These are phyloP conservation scores for Amblyornis subalaris DNA, from an alignment of 2,113 vertebrate genomes.

Conservation along the genomic window DNA sequence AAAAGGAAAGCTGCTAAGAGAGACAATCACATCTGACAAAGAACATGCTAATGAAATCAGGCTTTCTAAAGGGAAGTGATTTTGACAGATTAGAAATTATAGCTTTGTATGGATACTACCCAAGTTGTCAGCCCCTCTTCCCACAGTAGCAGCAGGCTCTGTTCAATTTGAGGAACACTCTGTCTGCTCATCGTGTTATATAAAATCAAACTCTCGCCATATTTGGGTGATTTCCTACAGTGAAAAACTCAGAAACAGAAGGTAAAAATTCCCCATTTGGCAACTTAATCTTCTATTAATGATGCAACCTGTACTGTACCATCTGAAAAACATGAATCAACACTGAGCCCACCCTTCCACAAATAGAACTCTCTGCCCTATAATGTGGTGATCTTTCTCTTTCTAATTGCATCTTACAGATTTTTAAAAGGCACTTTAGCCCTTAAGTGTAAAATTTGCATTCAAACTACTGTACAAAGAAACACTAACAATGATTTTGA, in stretches of 20 bases:
- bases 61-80: slow-evolving; percentile 69
- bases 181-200: slow-evolving; percentile 60
- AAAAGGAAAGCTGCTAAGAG: slow-evolving; percentile 56
- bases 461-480: slow-evolving; percentile 51
- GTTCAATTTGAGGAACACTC: slow-evolving; percentile 63
- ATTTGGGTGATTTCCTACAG: slow-evolving; percentile 64
- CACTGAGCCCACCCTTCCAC: slow-evolving; percentile 5
- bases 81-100: slow-evolving; percentile 76
- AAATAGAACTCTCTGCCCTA: slow-evolving; percentile 10
- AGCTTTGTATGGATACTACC: slow-evolving; percentile 67
- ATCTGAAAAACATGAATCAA: slow-evolving; percentile 62
- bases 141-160: slow-evolving; percentile 63
- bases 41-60: slow-evolving; percentile 73
- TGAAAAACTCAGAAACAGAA: slow-evolving; percentile 60
- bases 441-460: slow-evolving; percentile 51
- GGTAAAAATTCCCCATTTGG: slow-evolving; percentile 57
- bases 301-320: slow-evolving; percentile 49
- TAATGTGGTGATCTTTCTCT: slow-evolving; percentile 38
- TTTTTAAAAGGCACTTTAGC: slow-evolving; percentile 62
- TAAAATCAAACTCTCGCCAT: slow-evolving; percentile 64
- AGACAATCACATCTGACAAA: slow-evolving; percentile 63
- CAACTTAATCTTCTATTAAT: slow-evolving; percentile 61
- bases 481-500: slow-evolving; percentile 55
- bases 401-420: slow-evolving; percentile 53
- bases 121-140: slow-evolving; percentile 66